A percentile compares a stretch with the other conserved stretches of the same genome.
Evolutionary conservation across 2,797 vertebrate species (phyloP).

Genomic region (Acipenser transmontanus): DNA sequence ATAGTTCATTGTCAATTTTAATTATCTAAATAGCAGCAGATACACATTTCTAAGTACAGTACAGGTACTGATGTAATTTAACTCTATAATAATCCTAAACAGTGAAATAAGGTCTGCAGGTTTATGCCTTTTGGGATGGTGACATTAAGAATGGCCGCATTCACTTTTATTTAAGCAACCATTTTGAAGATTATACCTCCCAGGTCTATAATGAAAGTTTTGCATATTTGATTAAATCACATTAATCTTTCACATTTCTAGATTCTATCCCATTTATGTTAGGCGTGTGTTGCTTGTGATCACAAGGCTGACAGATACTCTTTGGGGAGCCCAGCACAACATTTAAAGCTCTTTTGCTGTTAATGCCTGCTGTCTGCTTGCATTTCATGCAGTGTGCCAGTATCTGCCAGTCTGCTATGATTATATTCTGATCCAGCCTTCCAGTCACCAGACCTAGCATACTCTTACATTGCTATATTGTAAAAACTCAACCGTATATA

Average conservation of each 20-base stretch:
- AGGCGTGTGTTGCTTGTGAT: constrained; percentile 28
- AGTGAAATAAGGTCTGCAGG: constrained; percentile 16
- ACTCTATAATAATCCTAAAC: too few species aligned
- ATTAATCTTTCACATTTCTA: neutral
- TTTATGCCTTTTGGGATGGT: neutral
- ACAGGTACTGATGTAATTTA: too few species aligned
- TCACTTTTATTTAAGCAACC: neutral
- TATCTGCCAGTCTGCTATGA: neutral
- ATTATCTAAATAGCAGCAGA: too few species aligned
- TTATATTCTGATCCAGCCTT: too few species aligned
- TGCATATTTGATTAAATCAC: neutral
- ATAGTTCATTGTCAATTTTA: too few species aligned
- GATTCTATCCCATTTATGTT: neutral
- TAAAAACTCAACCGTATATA: too few species aligned
- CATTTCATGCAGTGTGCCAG: constrained; percentile 29
- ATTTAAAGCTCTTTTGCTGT: constrained; percentile 47
- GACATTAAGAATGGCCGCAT: neutral
- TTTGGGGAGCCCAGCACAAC: constrained; percentile 38
- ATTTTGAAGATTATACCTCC: neutral
- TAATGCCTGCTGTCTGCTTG: constrained; percentile 42
- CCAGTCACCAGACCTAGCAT: too few species aligned
- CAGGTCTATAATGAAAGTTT: neutral
- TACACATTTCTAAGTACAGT: too few species aligned
- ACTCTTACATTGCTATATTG: too few species aligned
- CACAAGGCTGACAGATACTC: constrained; percentile 37